These are phyloP conservation scores for Calameuta idolon DNA, from an alignment of 2,888 invertebrate species.

Conservation along the genomic window DNA sequence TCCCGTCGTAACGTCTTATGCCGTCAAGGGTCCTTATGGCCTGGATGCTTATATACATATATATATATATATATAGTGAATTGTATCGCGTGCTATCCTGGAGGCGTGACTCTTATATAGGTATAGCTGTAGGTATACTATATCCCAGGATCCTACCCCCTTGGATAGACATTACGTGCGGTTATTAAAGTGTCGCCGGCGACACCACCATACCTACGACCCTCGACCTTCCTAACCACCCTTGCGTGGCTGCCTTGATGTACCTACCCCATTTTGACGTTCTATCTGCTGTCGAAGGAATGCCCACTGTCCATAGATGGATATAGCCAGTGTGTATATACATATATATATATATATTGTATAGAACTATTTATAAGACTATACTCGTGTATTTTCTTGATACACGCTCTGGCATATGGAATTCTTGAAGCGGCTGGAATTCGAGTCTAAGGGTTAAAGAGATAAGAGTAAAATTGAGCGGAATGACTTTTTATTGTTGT, in stretches of 20 bases:
- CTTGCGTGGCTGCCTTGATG: background rate
- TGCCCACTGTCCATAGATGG: background rate
- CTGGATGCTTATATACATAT: background rate
- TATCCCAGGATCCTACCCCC: constrained; percentile 6
- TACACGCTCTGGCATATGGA: background rate
- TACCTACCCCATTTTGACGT: background rate
- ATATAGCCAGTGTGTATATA: background rate
- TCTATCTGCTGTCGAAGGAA: background rate
- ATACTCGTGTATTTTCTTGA: too few relatives aligned
- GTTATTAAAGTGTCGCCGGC: constrained; percentile 56
- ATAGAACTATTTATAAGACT: too few relatives aligned
- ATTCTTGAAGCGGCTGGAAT: background rate
- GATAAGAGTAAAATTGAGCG: background rate
- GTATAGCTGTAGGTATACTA: background rate
- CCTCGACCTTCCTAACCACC: background rate
- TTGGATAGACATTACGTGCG: constrained; percentile 39
- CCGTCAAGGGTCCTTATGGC: background rate
- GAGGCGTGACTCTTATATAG: constrained; percentile 5
- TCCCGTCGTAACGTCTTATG: constrained; percentile 1
- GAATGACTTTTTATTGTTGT: background rate
- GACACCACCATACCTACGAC: constrained; percentile 15
- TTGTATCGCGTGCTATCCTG: constrained; percentile 1
- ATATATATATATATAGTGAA: background rate
- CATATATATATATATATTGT: too few relatives aligned
- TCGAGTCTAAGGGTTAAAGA: background rate